Conservation (phyloP, 2,888 invertebrate species). For the Acleris emargana region DNA sequence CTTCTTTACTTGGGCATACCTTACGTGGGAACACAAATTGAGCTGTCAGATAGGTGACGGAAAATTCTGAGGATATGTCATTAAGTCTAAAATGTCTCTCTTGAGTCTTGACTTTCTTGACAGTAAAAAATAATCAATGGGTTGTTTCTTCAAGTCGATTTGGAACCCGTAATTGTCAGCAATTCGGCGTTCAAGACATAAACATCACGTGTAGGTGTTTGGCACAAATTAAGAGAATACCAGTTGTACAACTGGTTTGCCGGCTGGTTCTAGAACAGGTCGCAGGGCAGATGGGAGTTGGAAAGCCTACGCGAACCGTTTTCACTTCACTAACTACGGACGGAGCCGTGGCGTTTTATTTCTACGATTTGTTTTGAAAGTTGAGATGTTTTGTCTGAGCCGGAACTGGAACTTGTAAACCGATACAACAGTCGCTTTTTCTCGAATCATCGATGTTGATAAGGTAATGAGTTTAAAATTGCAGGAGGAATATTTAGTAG, state of each 20-base stretch:
- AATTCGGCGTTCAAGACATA: slow-evolving; percentile 11
- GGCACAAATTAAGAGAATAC: slow-evolving; percentile 40
- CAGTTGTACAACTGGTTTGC: slow-evolving; percentile 45
- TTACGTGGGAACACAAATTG: no score
- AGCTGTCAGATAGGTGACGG: neutral
- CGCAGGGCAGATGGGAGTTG: slow-evolving; percentile 53
- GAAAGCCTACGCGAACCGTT: slow-evolving; percentile 50
- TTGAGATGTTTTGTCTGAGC: slow-evolving; percentile 4
- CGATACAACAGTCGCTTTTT: neutral
- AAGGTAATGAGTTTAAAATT: no score
- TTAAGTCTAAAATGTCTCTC: neutral
- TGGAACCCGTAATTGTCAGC: slow-evolving; percentile 8
- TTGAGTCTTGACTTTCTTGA: no score
- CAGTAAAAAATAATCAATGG: neutral
- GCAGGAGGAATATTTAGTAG: no score
- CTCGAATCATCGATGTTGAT: no score
- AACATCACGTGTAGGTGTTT: slow-evolving; percentile 26
- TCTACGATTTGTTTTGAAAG: slow-evolving; percentile 24
- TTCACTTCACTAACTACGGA: slow-evolving; percentile 46
- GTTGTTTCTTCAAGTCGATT: neutral
- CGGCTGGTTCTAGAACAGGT: slow-evolving; percentile 44
- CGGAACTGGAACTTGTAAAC: neutral
- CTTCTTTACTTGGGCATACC: neutral
- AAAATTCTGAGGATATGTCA: neutral
- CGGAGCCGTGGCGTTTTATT: slow-evolving; percentile 26